A percentile compares a stretch with the other conserved stretches of the same genome.
These are phyloP conservation scores for Neofelis nebulosa DNA, from an alignment of 2,113 vertebrate species.

Conservation along the genomic window DNA sequence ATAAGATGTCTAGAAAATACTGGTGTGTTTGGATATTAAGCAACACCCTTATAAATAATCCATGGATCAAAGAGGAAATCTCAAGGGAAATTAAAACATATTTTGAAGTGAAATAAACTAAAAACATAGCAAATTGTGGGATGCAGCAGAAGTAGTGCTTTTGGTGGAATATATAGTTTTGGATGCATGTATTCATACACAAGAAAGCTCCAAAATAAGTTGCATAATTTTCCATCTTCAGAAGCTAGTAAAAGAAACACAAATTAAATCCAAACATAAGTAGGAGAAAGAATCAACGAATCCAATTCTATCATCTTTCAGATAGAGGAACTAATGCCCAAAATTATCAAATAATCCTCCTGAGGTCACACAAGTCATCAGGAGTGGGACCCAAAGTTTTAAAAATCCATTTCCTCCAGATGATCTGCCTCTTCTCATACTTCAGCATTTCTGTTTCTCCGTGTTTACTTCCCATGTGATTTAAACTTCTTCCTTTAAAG, in stretches of 20 bases:
- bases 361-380: background rate
- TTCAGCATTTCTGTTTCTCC: background rate
- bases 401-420: background rate
- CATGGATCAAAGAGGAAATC: background rate
- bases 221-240: background rate
- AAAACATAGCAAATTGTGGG: background rate
- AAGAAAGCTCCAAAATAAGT: background rate
- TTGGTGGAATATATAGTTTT: background rate
- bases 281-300: background rate
- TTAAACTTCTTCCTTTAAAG: background rate
- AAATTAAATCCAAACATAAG: background rate
- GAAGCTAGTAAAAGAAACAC: background rate
- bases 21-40: background rate
- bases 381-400: background rate
- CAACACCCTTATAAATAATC: background rate
- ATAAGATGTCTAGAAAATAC: background rate
- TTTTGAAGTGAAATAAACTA: background rate
- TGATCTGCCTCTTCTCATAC: background rate
- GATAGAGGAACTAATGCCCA: background rate
- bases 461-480: background rate
- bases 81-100: background rate
- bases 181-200: background rate
- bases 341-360: background rate
- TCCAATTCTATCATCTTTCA: background rate
- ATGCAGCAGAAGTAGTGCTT: background rate